These are phyloP conservation scores for Gnathonemus longibarbis DNA, from an alignment of 2,113 vertebrate genomes.

Conservation along the genomic window DNA sequence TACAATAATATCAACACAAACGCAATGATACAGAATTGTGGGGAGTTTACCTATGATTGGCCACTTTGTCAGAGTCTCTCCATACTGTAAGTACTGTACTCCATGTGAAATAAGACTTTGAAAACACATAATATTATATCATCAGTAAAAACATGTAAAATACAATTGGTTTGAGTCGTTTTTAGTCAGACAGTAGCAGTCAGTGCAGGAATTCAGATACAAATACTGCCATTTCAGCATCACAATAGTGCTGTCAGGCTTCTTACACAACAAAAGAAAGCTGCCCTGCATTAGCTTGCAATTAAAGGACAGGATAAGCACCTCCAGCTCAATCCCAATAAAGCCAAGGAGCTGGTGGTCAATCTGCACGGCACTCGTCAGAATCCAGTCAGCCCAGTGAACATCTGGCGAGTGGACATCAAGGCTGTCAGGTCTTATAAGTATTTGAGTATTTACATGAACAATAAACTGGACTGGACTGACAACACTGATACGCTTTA, in stretches of 20 bases:
- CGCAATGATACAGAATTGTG: neutral
- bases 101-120: neutral
- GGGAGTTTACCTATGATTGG: neutral
- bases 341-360: neutral
- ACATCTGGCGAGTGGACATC: neutral
- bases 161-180: neutral
- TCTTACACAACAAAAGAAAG: neutral
- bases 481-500: neutral
- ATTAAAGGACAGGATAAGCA: neutral
- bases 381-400: neutral
- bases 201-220: neutral
- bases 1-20: neutral
- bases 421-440: neutral
- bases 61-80: neutral
- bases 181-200: neutral
- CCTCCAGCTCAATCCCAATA: too few species aligned
- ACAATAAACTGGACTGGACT: neutral
- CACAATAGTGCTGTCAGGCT: neutral
- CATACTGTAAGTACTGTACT: too few species aligned
- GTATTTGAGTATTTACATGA: neutral
- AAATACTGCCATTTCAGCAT: neutral
- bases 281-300: neutral
- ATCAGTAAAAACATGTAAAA: neutral
- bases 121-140: neutral
- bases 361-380: neutral